Evolutionary conservation across 1,140 invertebrate genomes (phyloP).

Genomic region (Drosophila kikkawai): DNA sequence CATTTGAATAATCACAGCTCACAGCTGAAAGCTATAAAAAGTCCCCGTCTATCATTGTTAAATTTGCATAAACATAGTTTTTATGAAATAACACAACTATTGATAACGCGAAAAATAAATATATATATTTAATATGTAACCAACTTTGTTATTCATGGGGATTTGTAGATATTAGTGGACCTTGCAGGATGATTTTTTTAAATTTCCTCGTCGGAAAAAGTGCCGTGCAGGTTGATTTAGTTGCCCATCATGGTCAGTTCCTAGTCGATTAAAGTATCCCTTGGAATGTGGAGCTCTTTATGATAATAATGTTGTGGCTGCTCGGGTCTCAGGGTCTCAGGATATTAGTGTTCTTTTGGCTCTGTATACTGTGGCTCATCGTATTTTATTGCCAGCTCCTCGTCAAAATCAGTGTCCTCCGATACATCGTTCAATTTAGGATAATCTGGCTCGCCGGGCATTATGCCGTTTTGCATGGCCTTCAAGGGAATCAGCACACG

Average conservation of each 20-base stretch:
- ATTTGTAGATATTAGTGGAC: not conserved
- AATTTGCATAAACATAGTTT: conserved; percentile 47
- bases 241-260: not conserved
- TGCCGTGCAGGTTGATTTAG: too few relatives aligned
- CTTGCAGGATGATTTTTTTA: not conserved
- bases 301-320: not conserved
- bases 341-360: not conserved
- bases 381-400: not conserved
- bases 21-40: conserved; percentile 44
- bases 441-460: not conserved
- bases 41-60: conserved; percentile 68
- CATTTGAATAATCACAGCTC: conserved; percentile 44
- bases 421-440: not conserved
- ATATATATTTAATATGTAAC: conserved; percentile 44
- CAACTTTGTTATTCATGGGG: not conserved
- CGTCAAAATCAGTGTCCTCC: not conserved
- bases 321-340: too few relatives aligned
- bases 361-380: not conserved
- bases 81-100: conserved; percentile 27
- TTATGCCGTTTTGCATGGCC: not conserved
- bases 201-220: not conserved
- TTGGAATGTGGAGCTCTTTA: not conserved
- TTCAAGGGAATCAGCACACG: not conserved
- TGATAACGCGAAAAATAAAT: conserved; percentile 29
- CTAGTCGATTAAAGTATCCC: not conserved